Evolutionary conservation across 2,113 vertebrate genomes (phyloP), one percentile per base, ranked within the genome.

Genomic region (Rhabdomys dilectus): DNA sequence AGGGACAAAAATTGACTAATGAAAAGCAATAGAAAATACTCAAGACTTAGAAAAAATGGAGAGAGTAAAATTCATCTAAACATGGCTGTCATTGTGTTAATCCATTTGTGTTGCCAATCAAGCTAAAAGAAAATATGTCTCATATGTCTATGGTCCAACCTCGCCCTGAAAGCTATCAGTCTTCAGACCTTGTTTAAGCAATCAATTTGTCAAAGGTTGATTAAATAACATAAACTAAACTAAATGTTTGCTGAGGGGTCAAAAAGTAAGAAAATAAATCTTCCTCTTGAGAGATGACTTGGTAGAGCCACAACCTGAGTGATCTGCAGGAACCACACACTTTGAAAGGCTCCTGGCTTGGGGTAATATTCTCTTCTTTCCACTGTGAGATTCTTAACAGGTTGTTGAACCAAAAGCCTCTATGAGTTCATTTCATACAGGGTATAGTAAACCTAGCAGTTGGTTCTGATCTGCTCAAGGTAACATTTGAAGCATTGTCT

Each of bases 181-280:
- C 64, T 89, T 19, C 51, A 96, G 24, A 29, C 16, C 29, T 88
- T 85, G 42, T 90, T 91, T 88, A 75, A 92, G 34, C 92, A 86
- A 93, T 89, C 78, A 89, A n/a, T 95, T 95, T 93, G 48, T 58
- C 22, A 36, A 58, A 62, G 16, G 16, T 93, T 77, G 88, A 82
- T 94, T 88, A 92, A 88, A 56, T 85, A 96, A 90, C 76, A 82
- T 77, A 96, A 96, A 82, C 45, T 48, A 92, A 93, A 88, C 5
- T 39, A 75, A 51, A 19, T 48, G 76, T 93, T 90, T 73, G 26
- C 39, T 56, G 24, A 66, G 5, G 93, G 51, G 24, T 58, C 36
- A 29, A 93, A 94, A 64, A 31, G 13, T 29, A 96, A 68, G 36
- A 89, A 86, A 45, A 78, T 77, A 92, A 90, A 88, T 62, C 75